Evolutionary conservation across 2,888 invertebrate species (phyloP).

Genomic region (Neria commutata): DNA sequence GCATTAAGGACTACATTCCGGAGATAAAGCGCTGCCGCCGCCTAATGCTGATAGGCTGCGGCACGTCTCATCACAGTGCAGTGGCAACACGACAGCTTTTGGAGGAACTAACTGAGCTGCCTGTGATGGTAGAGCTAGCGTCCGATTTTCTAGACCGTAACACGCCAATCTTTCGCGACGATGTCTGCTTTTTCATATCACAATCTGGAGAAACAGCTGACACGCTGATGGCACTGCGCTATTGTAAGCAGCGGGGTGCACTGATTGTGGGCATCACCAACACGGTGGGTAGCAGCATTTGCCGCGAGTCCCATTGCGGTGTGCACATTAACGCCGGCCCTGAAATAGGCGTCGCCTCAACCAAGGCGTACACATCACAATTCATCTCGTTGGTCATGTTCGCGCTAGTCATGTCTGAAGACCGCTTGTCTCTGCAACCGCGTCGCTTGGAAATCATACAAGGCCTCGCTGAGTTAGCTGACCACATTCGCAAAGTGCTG

Average conservation of each 20-base stretch:
- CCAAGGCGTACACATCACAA: conserved; percentile 99
- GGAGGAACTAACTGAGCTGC: conserved; percentile 96
- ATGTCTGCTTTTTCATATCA: conserved; percentile 99
- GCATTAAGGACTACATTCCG: conserved; percentile 96
- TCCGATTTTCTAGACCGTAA: conserved; percentile 97
- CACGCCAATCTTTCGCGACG: conserved; percentile 97
- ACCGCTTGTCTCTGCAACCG: conserved; percentile 88
- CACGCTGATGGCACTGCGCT: conserved; percentile 89
- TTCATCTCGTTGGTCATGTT: conserved; percentile 99
- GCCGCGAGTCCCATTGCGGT: conserved; percentile 97
- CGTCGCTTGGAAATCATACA: conserved; percentile 87
- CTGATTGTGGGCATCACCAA: conserved; percentile 97
- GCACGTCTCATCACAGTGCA: conserved; percentile 98
- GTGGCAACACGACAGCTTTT: conserved; percentile 92
- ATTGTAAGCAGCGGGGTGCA: conserved; percentile 96
- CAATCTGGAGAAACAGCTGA: conserved; percentile 99
- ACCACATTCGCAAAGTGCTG: conserved; percentile 86
- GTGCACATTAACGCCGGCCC: conserved; percentile 99
- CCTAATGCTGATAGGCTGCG: conserved; percentile 96
- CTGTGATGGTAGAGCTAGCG: conserved; percentile 98
- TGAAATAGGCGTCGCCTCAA: conserved; percentile 99
- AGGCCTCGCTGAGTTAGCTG: conserved; percentile 82
- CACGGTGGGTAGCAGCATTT: conserved; percentile 97
- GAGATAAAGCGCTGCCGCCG: conserved; percentile 96
- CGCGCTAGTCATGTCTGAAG: conserved; percentile 96